Evolutionary conservation across 2,888 invertebrate species (phyloP).

Genomic region (Xiphydria camelus): DNA sequence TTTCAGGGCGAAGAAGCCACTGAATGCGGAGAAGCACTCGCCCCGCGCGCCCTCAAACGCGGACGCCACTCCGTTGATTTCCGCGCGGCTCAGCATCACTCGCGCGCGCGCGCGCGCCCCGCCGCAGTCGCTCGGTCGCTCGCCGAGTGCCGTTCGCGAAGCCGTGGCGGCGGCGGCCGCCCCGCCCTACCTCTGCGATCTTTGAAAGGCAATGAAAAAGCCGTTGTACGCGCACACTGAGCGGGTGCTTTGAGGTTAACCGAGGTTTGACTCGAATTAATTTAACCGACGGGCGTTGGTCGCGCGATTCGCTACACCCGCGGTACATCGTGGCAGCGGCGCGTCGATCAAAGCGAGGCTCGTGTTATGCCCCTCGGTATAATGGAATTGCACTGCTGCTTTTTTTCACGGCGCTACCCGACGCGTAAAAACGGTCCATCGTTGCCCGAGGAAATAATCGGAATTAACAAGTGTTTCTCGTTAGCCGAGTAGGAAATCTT

Average conservation of each 20-base stretch:
- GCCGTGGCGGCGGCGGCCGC: no score
- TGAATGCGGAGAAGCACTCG: conserved; percentile 22
- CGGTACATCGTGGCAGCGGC: no score
- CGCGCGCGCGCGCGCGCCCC: conserved; percentile 16
- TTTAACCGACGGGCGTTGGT: conserved; percentile 34
- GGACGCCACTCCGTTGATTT: conserved; percentile 28
- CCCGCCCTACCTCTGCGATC: conserved; percentile 19
- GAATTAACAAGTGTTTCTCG: no score
- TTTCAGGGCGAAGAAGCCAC: conserved; percentile 15
- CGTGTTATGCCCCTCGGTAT: no score
- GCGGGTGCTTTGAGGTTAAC: conserved; percentile 36
- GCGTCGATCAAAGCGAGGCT: neutral
- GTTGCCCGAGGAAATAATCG: no score
- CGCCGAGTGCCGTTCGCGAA: no score
- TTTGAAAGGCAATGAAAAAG: conserved; percentile 18
- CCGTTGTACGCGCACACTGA: conserved; percentile 22
- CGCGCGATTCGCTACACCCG: no score
- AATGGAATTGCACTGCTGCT: no score
- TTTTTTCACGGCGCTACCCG: no score
- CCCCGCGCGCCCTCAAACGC: conserved; percentile 19
- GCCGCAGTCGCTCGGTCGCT: no score
- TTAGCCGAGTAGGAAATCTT: no score
- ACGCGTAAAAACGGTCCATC: no score
- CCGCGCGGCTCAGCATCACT: conserved; percentile 22
- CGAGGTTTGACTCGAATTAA: conserved; percentile 46